Evolutionary conservation across 2,113 vertebrate genomes (phyloP), one percentile per base, ranked within the genome.

Genomic region (Dryoscopus gambensis): DNA sequence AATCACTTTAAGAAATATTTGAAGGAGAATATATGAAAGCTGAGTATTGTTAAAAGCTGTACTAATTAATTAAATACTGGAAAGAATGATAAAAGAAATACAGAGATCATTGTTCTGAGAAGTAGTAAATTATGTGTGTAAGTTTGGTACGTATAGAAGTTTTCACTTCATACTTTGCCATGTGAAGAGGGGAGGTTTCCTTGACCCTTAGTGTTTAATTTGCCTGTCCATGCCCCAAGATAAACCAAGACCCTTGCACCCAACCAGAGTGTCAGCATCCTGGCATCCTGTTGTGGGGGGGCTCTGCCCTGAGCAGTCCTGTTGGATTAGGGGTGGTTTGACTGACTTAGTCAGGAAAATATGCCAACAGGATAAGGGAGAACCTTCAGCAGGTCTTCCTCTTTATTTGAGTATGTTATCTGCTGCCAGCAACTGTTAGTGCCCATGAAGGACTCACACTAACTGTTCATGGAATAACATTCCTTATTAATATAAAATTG

Each of bases 281-380:
- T 52, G 11, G 39, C 18, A 60, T 44, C 33, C 27, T 52, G 11
- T 6, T 37, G 23, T 5, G 18, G 27, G 20, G 10, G 27, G 11
- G 35, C 22, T 50, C 31, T 60, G 46, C 37, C 22, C 46, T 87
- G 73, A 33, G 23, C 31, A 53, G 27, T 37, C 21, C 37, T 62
- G 25, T 31, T 37, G 47, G 56, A 11, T 3, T 0, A 1, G 14
- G 15, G 6, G 3, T 62, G 17, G 25, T 53, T 62, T 0, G 1
- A 31, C 24, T 24, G 55, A 31, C 21, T 60, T 8, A 62, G 17
- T 33, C 28, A 50, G 19, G 27, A 39, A 52, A 70, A 39, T 39
- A 39, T 30, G 14, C 27, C 68, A 30, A 9, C 10, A n/a, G 39
- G 7, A 28, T 13, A 46, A 33, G 5, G 8, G 11, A 68, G 18